These are phyloP conservation scores for Sarcophaga peregrina DNA, from an alignment of 1,140 invertebrate species.

Conservation along the genomic window DNA sequence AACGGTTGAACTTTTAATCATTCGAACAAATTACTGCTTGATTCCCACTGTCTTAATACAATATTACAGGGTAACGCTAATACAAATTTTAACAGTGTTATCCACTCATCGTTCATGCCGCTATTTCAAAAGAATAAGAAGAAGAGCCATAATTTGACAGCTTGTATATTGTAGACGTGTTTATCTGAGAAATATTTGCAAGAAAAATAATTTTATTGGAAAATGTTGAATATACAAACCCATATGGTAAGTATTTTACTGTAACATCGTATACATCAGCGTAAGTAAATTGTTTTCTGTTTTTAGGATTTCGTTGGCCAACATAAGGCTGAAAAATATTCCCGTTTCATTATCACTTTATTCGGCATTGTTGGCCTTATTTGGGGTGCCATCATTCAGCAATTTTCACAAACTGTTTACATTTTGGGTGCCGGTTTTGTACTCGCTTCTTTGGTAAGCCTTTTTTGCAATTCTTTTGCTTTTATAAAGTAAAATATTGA, in stretches of 20 bases:
- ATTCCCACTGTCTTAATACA: no score
- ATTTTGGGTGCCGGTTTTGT: slow-evolving; percentile 91
- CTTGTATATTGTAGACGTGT: slow-evolving; percentile 29
- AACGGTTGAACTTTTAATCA: no score
- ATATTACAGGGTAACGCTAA: no score
- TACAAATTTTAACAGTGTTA: not conserved
- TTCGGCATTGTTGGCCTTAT: slow-evolving; percentile 89
- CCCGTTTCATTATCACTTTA: slow-evolving; percentile 87
- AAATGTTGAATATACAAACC: slow-evolving; percentile 69
- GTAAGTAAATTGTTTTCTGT: not conserved
- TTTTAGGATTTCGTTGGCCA: slow-evolving; percentile 91
- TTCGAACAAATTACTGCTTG: no score
- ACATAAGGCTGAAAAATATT: slow-evolving; percentile 86
- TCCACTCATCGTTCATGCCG: not conserved
- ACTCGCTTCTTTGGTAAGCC: slow-evolving; percentile 82
- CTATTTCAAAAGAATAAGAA: not conserved
- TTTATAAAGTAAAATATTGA: not conserved
- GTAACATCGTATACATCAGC: slow-evolving; percentile 5
- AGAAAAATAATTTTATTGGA: slow-evolving; percentile 29
- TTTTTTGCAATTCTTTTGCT: no score
- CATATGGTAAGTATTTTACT: slow-evolving; percentile 70
- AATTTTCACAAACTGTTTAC: slow-evolving; percentile 94
- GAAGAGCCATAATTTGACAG: not conserved
- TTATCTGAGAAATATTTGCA: not conserved
- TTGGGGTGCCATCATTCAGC: slow-evolving; percentile 94